Percentiles rank a stretch among this genome's conserved stretches.
phyloP scores from a whole-genome alignment of 2,113 vertebrate species.

The Serilophus lunatus region DNA sequence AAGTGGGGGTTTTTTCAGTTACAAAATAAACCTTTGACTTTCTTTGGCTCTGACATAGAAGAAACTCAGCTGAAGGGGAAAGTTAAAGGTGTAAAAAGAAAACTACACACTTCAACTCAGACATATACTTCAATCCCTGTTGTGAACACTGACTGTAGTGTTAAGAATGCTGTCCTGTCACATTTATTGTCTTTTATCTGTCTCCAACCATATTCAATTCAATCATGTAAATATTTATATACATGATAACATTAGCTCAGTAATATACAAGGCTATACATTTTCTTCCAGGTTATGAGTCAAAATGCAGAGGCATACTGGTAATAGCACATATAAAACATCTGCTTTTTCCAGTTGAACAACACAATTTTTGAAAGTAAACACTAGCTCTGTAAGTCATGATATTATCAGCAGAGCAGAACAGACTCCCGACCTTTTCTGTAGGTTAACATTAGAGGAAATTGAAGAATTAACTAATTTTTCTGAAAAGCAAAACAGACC shows the following conservation, averaged over 20 bases:
- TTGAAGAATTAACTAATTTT: not conserved
- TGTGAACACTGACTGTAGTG: accelerated
- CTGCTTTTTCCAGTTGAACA: not conserved
- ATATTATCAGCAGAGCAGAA: not conserved
- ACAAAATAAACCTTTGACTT: not conserved
- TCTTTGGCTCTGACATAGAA: not conserved
- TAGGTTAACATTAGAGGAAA: not conserved
- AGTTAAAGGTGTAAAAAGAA: not conserved
- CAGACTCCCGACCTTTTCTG: not conserved
- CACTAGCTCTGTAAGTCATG: not conserved
- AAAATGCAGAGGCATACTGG: not conserved
- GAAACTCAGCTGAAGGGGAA: not conserved
- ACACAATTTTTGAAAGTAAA: not conserved
- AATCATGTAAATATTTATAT: not conserved
- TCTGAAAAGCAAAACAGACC: not conserved
- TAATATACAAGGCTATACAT: not conserved
- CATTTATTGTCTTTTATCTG: not conserved
- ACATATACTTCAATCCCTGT: not conserved
- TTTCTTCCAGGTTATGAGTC: not conserved
- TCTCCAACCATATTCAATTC: not conserved
- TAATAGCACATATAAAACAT: not conserved
- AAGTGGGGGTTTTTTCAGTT: not conserved
- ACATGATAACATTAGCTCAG: not conserved
- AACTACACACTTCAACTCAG: not conserved
- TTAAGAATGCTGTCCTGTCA: not conserved